phyloP scores from a whole-genome alignment of 2,888 invertebrate genomes.

The Phaonia tiefii region DNA sequence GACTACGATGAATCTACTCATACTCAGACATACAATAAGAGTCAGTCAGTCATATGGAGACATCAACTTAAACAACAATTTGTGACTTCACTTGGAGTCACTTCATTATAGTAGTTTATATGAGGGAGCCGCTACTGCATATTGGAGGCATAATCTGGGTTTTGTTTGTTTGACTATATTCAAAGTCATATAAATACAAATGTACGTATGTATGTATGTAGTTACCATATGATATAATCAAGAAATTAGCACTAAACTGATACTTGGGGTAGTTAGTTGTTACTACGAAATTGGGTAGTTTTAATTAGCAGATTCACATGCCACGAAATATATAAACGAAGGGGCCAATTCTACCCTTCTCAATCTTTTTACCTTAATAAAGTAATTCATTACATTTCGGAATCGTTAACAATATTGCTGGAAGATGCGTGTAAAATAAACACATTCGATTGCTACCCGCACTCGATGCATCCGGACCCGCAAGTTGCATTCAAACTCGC shows the following conservation, averaged over 20 bases:
- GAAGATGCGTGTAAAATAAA: background rate
- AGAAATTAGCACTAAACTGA: conserved; percentile 59
- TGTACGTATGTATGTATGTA: conserved; percentile 5
- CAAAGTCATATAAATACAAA: background rate
- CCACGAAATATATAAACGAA: conserved; percentile 11
- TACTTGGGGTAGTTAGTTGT: conserved; percentile 40
- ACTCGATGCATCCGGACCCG: background rate
- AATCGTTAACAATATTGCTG: conserved; percentile 2
- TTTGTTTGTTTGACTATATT: background rate
- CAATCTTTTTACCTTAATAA: too few species aligned
- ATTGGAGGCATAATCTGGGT: background rate
- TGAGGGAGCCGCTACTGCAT: too few species aligned
- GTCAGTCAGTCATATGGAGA: conserved; percentile 1
- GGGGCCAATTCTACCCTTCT: too few species aligned
- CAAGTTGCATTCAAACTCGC: too few species aligned
- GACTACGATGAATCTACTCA: background rate
- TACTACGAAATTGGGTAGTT: background rate
- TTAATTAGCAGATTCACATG: conserved; percentile 1
- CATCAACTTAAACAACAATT: conserved; percentile 31
- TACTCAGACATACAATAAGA: background rate
- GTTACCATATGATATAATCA: conserved; percentile 52
- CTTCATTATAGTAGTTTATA: background rate
- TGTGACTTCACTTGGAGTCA: conserved; percentile 62
- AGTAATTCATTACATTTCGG: background rate
- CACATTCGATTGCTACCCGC: background rate